Conservation (phyloP, 2,113 vertebrate genomes). For the Pseudonaja textilis region DNA sequence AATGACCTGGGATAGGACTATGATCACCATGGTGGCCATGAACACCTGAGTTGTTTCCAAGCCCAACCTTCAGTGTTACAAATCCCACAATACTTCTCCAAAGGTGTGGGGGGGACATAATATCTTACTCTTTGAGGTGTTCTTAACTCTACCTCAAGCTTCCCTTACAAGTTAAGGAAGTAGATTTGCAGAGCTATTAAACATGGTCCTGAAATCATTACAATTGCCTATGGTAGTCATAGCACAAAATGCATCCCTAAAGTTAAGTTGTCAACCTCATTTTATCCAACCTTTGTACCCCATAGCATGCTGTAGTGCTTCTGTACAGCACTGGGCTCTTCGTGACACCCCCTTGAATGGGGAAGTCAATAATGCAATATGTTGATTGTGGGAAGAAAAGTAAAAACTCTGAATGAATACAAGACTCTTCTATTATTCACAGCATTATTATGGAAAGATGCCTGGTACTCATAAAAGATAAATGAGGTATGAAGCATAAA, state of each 20-base stretch:
- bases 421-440: conserved; percentile 59
- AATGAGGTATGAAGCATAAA: conserved; percentile 68
- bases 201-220: neutral
- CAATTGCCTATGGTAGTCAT: neutral
- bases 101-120: neutral
- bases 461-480: conserved; percentile 72
- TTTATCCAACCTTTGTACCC: conserved; percentile 13
- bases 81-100: neutral
- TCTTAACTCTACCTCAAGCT: neutral
- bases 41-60: neutral
- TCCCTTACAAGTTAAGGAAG: neutral
- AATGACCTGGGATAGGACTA: neutral
- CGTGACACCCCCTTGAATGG: conserved; percentile 39
- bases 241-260: neutral
- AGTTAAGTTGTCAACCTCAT: conserved; percentile 8
- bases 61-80: neutral
- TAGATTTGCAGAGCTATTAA: neutral
- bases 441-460: conserved; percentile 65
- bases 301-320: neutral
- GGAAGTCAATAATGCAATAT: conserved; percentile 29
- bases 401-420: conserved; percentile 52
- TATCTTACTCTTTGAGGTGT: neutral
- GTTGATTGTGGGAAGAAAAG: conserved; percentile 44
- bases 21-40: too few relatives aligned
- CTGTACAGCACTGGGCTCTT: conserved; percentile 32